Conservation (phyloP, 1,140 invertebrate genomes). For the Stegodyphus dumicola region DNA sequence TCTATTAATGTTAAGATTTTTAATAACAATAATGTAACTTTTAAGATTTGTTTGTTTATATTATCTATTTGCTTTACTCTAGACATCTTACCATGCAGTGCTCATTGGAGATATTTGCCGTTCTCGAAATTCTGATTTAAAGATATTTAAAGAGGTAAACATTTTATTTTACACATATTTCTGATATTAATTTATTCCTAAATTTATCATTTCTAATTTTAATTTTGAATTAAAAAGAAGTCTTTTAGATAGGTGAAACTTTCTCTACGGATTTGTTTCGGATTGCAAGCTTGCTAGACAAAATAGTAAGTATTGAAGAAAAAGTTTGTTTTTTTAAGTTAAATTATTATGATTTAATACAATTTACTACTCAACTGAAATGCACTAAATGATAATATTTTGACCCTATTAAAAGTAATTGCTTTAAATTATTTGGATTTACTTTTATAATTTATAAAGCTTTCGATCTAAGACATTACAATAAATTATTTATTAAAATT, state of each 20-base stretch:
- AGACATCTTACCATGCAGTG: constrained; percentile 77
- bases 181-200: too few species aligned
- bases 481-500: too few species aligned
- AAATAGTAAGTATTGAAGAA: constrained; percentile 66
- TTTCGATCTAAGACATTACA: too few species aligned
- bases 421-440: too few species aligned
- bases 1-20: too few species aligned
- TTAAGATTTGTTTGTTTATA: background rate
- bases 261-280: constrained; percentile 73
- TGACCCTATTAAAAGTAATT: too few species aligned
- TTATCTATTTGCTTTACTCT: constrained; percentile 17
- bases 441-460: too few species aligned
- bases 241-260: constrained; percentile 67
- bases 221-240: too few species aligned
- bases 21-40: too few species aligned
- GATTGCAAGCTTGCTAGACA: constrained; percentile 64
- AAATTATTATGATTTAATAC: background rate
- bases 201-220: too few species aligned
- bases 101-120: constrained; percentile 76
- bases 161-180: background rate
- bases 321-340: constrained; percentile 2
- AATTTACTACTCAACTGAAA: too few species aligned
- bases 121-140: constrained; percentile 67
- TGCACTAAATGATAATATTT: too few species aligned
- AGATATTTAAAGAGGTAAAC: constrained; percentile 73